Evolutionary conservation across 1,140 invertebrate genomes (phyloP), one percentile per base, ranked within the genome.

Genomic region (Aphidius gifuensis): DNA sequence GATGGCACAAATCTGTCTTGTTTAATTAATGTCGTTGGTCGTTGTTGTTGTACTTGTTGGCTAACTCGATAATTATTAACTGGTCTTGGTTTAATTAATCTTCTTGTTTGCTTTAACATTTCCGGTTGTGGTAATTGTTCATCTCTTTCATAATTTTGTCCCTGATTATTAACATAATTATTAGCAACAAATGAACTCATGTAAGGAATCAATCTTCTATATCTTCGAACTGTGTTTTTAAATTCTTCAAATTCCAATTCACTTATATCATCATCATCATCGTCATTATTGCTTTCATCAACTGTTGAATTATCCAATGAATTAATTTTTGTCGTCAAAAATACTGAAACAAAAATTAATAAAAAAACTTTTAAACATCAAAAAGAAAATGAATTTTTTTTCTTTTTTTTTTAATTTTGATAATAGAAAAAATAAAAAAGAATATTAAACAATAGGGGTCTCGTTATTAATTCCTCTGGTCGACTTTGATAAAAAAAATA

Each of bases 101-200:
- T 50, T 68, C 66, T 60, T 62, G 55, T 32, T 61, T 49, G 32
- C 59, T 43, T 48, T 4, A 53, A 42, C 40, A 39, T 9, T 57
- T 65, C 63, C 57, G 63, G 48, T 56, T 51, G 43, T 46, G 60
- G 16, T n/a, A 61, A 53, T 48, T 16, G 58, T 45, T 53, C 46
- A 42, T 69, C 63, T 40, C 67, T 61, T 4, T 57, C 49, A 4
- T 56, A 47, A 21, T 6, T 23, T 7, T 65, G 66, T 11, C 43
- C 40, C 6, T 66, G 64, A 0, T 46, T 38, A 58, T 68, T 71
- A 0, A 76, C 66, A 70, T 85, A 83, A 67, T 85, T 84, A 61
- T 87, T 87, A 2, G 87, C 83, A 21, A 89, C 81, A 72, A 91
- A 92, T 74, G 88, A 92, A 43, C 88, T 90, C 85, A 90, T 90